These are phyloP conservation scores for Diplolepis rosae DNA, from an alignment of 2,888 invertebrate species.

Conservation along the genomic window DNA sequence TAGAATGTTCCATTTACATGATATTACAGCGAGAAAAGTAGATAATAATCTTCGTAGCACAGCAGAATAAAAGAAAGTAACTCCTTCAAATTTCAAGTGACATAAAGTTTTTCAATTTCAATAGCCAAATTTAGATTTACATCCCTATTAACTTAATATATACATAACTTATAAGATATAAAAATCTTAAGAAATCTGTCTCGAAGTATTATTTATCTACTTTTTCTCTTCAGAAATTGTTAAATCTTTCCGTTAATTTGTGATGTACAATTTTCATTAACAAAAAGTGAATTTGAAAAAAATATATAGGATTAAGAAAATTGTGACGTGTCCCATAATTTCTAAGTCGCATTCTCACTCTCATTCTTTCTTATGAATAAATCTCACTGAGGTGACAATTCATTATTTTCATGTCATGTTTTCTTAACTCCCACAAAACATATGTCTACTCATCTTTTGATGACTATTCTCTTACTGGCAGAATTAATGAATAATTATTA, in stretches of 20 bases:
- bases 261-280: background rate
- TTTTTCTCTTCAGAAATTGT: background rate
- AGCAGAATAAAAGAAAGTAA: no score
- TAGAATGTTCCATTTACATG: conserved; percentile 27
- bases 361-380: background rate
- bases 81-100: no score
- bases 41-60: background rate
- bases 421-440: background rate
- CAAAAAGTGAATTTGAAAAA: background rate
- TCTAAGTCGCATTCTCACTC: background rate
- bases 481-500: background rate
- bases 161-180: background rate
- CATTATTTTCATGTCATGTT: background rate
- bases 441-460: background rate
- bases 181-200: background rate
- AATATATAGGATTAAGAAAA: background rate
- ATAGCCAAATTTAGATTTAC: background rate
- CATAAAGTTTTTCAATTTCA: no score
- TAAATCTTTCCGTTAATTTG: background rate
- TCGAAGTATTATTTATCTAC: background rate
- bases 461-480: background rate
- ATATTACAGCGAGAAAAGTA: conserved; percentile 24
- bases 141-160: background rate
- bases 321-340: background rate
- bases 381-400: background rate